A percentile compares a stretch with the other conserved stretches of the same genome.
Evolutionary conservation across 2,888 invertebrate species (phyloP).

Genomic region (Octodonta nipae): DNA sequence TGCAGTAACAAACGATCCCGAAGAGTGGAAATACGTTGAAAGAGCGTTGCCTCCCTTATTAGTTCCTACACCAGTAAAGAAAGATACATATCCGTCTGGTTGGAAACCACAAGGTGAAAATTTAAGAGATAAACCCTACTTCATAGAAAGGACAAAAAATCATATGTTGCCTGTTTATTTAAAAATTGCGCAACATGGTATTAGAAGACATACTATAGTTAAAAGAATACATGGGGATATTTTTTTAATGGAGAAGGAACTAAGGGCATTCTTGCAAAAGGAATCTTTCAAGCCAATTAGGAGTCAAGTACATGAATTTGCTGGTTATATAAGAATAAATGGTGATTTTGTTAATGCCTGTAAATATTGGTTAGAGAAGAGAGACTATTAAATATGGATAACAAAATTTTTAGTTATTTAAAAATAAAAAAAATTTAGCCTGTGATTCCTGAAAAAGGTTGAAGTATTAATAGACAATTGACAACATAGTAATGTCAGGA

Average conservation of each 20-base stretch:
- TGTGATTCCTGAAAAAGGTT: too few relatives aligned
- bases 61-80: conserved; percentile 53
- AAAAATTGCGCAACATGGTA: conserved; percentile 42
- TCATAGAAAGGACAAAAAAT: conserved; percentile 61
- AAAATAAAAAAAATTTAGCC: too few relatives aligned
- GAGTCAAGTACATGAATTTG: conserved; percentile 63
- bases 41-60: conserved; percentile 50
- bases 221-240: conserved; percentile 72
- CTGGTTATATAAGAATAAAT: conserved; percentile 53
- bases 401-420: too few relatives aligned
- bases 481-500: too few relatives aligned
- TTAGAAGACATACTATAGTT: conserved; percentile 51
- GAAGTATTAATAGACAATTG: too few relatives aligned
- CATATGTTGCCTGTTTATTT: conserved; percentile 76
- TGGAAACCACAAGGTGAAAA: conserved; percentile 64
- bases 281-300: conserved; percentile 41
- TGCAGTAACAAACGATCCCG: conserved; percentile 52
- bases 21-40: conserved; percentile 80
- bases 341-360: conserved; percentile 61
- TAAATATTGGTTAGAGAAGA: conserved; percentile 53
- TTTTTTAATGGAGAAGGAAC: conserved; percentile 59
- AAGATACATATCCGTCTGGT: conserved; percentile 61
- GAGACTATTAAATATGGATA: conserved; percentile 64
- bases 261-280: conserved; percentile 49
- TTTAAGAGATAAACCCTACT: conserved; percentile 47